These are phyloP conservation scores for Pinna nobilis DNA, from an alignment of 1,140 invertebrate species.

Conservation along the genomic window DNA sequence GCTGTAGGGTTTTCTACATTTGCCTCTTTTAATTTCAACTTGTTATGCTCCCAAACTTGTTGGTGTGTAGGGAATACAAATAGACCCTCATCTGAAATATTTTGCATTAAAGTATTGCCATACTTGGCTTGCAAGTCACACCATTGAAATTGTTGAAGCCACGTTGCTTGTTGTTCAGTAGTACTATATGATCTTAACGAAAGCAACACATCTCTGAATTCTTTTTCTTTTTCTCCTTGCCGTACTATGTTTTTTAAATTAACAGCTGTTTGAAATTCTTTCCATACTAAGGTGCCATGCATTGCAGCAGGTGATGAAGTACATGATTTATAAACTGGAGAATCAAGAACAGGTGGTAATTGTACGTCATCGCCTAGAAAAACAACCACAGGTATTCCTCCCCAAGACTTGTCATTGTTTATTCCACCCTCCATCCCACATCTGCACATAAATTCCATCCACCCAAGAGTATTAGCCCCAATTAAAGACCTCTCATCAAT, in stretches of 20 bases:
- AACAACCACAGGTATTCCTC: constrained; percentile 44
- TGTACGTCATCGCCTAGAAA: constrained; percentile 49
- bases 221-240: constrained; percentile 28
- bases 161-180: constrained; percentile 11
- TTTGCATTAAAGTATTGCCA: background rate
- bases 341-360: constrained; percentile 44
- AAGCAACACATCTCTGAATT: constrained; percentile 23
- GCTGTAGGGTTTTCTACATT: constrained; percentile 33
- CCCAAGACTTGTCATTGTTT: constrained; percentile 1
- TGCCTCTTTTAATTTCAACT: constrained; percentile 17
- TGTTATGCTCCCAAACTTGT: constrained; percentile 23
- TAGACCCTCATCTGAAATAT: constrained; percentile 8
- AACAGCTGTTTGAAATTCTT: constrained; percentile 37
- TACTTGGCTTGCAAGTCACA: constrained; percentile 14
- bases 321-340: constrained; percentile 33
- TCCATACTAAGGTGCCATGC: constrained; percentile 31
- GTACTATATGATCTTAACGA: constrained; percentile 28
- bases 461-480: constrained; percentile 39
- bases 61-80: constrained; percentile 42
- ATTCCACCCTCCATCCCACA: constrained; percentile 25
- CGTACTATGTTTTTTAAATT: constrained; percentile 31
- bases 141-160: constrained; percentile 45
- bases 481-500: constrained; percentile 52
- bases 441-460: constrained; percentile 45
- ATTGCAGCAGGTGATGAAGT: constrained; percentile 21